Evolutionary conservation across 2,888 invertebrate genomes (phyloP).

Genomic region (Erebia aethiops): DNA sequence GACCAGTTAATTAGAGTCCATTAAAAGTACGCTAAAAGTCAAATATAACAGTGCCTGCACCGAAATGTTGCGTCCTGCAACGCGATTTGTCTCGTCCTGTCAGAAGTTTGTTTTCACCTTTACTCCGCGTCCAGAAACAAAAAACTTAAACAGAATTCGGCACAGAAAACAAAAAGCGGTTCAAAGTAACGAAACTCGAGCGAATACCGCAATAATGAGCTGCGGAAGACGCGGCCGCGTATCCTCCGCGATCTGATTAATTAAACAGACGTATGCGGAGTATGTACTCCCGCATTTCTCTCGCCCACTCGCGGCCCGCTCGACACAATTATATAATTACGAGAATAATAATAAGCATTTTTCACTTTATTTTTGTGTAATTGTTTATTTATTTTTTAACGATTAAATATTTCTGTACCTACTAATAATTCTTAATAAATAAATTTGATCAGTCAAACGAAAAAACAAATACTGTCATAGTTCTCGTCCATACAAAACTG

Average conservation of each 20-base stretch:
- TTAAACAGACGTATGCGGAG: conserved; percentile 45
- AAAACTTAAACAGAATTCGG: not conserved
- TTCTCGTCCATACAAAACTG: too few relatives aligned
- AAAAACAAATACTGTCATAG: too few relatives aligned
- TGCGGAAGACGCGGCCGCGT: conserved; percentile 55
- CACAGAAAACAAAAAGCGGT: conserved; percentile 11
- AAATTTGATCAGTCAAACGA: too few relatives aligned
- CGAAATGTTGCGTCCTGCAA: too few relatives aligned
- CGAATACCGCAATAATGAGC: conserved; percentile 75
- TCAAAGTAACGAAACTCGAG: conserved; percentile 53
- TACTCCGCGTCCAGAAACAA: too few relatives aligned
- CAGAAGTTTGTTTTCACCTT: too few relatives aligned
- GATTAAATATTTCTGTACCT: too few relatives aligned
- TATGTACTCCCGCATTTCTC: conserved; percentile 45
- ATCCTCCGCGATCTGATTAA: conserved; percentile 48
- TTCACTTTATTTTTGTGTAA: not conserved
- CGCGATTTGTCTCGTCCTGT: too few relatives aligned
- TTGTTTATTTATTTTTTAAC: not conserved
- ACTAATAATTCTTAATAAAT: too few relatives aligned
- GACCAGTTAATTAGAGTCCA: too few relatives aligned
- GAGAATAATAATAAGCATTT: conserved; percentile 13
- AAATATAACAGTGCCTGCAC: too few relatives aligned
- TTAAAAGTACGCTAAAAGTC: too few relatives aligned
- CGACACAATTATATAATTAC: conserved; percentile 12
- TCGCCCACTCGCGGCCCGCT: conserved; percentile 19